A percentile compares a stretch with the other conserved stretches of the same genome.
These are phyloP conservation scores for Siphlonurus alternatus DNA, from an alignment of 2,888 invertebrate species.

Conservation along the genomic window DNA sequence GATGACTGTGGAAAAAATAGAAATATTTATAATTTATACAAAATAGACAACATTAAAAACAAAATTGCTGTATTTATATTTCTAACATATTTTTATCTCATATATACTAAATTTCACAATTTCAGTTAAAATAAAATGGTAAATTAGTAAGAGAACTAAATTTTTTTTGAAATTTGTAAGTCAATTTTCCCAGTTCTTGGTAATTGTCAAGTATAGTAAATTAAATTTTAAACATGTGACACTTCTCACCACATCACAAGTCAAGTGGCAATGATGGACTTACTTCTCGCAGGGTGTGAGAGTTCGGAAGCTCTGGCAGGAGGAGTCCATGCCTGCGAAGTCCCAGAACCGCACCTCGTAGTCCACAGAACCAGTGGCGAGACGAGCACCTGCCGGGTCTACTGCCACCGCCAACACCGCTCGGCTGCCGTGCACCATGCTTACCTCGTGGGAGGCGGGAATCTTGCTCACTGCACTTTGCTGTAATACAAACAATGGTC, in stretches of 20 bases:
- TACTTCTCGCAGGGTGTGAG: conserved; percentile 81
- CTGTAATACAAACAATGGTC: too few relatives aligned
- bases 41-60: not conserved
- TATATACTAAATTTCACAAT: not conserved
- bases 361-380: conserved; percentile 84
- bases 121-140: too few relatives aligned
- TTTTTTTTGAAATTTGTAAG: too few relatives aligned
- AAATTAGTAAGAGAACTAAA: too few relatives aligned
- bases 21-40: not conserved
- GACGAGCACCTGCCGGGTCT: conserved; percentile 85
- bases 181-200: too few relatives aligned
- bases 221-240: not conserved
- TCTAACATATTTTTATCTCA: not conserved
- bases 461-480: conserved; percentile 34
- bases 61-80: not conserved
- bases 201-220: not conserved
- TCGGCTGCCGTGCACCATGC: conserved; percentile 77
- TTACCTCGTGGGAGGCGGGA: conserved; percentile 59
- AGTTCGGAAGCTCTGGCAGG: conserved; percentile 77
- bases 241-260: not conserved
- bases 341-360: conserved; percentile 97
- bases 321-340: conserved; percentile 94
- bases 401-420: conserved; percentile 79
- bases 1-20: conserved; percentile 39
- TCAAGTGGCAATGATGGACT: not conserved